Conservation (phyloP, 2,888 invertebrate genomes). For the Pachycephus smyrnensis region DNA sequence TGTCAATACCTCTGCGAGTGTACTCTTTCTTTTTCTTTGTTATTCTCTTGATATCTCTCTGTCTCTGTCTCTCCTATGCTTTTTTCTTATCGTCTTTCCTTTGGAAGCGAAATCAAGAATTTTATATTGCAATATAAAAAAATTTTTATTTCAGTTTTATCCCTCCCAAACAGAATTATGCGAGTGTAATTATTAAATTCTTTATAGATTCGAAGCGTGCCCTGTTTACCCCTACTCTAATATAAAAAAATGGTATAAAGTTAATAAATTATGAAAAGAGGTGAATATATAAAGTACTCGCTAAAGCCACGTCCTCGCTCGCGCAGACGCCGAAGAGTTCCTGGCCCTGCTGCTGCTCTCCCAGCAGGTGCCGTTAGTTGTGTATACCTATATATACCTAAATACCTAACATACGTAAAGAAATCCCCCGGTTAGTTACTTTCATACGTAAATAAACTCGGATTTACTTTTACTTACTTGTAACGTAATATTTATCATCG, state of each 20-base stretch:
- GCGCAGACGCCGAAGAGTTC: slow-evolving; percentile 54
- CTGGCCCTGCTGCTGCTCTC: slow-evolving; percentile 50
- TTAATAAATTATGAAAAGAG: background rate
- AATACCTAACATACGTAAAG: slow-evolving; percentile 27
- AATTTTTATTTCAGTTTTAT: background rate
- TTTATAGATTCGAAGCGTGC: slow-evolving; percentile 10
- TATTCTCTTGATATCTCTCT: background rate
- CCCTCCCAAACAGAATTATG: background rate
- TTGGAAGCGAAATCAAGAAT: slow-evolving; percentile 1
- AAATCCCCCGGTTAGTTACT: slow-evolving; percentile 11
- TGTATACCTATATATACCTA: slow-evolving; percentile 32
- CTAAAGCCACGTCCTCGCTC: slow-evolving; percentile 49
- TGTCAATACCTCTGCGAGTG: background rate
- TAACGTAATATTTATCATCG: slow-evolving; percentile 15
- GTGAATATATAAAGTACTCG: background rate
- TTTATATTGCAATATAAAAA: slow-evolving; percentile 11
- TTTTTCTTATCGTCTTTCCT: slow-evolving; percentile 4
- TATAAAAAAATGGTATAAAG: slow-evolving; percentile 10
- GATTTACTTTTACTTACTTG: slow-evolving; percentile 16
- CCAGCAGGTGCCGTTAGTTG: slow-evolving; percentile 44
- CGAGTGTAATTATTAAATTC: slow-evolving; percentile 11
- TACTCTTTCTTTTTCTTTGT: slow-evolving; percentile 13
- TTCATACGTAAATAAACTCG: slow-evolving; percentile 14
- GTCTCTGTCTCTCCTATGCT: slow-evolving; percentile 12
- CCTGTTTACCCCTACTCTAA: slow-evolving; percentile 15